Percentiles rank a stretch among this genome's conserved stretches.
Conservation (phyloP, 1,140 invertebrate genomes). For the Drosophila neocordata region DNA sequence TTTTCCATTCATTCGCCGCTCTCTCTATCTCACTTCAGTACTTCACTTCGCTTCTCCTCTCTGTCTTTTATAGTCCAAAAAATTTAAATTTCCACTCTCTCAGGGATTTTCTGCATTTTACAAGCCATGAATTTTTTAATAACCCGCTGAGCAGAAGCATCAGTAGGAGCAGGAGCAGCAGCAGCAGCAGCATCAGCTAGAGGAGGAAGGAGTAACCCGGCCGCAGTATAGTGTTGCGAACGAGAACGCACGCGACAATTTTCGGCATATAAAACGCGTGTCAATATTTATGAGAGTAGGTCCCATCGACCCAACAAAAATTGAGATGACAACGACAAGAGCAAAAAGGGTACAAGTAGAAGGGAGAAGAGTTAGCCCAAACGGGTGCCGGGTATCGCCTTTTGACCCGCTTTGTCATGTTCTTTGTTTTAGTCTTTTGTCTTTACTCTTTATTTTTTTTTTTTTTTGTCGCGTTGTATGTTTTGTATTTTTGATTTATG, state of each 20-base stretch:
- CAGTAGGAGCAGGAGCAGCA: not conserved
- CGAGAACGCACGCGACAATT: slow-evolving; percentile 71
- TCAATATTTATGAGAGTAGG: slow-evolving; percentile 71
- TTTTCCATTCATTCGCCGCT: not conserved
- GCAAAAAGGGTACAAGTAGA: not conserved
- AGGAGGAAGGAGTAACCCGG: not conserved
- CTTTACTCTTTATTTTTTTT: slow-evolving; percentile 2
- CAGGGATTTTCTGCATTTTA: slow-evolving; percentile 74
- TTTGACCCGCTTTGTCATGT: slow-evolving; percentile 23
- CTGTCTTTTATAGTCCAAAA: slow-evolving; percentile 64
- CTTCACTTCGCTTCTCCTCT: slow-evolving; percentile 2
- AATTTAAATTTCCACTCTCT: slow-evolving; percentile 73
- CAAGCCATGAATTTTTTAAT: slow-evolving; percentile 81
- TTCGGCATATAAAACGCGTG: slow-evolving; percentile 55
- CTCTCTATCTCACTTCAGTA: slow-evolving; percentile 1
- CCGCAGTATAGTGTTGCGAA: not conserved
- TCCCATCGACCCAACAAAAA: slow-evolving; percentile 29
- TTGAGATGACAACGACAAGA: slow-evolving; percentile 44
- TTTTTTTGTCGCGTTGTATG: slow-evolving; percentile 1
- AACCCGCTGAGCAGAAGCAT: slow-evolving; percentile 37
- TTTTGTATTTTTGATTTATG: slow-evolving; percentile 10
- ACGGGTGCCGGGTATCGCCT: not conserved
- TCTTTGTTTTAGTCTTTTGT: slow-evolving; percentile 22
- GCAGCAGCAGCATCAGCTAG: not conserved
- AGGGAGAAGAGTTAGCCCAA: not conserved